Conservation (phyloP, 1,140 invertebrate species). For the Drosophila sturtevanti region DNA sequence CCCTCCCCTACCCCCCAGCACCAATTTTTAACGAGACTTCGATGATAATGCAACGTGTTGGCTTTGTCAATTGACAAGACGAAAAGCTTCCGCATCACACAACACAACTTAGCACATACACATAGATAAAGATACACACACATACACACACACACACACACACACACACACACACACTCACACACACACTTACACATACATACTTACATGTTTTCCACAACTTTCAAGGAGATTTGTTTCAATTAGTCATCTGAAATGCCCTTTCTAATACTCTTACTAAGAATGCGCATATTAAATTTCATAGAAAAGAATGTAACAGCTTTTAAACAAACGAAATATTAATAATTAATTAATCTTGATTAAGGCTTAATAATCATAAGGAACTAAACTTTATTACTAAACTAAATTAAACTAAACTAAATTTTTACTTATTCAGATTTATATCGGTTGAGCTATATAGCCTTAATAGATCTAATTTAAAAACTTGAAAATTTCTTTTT, state of each 20-base stretch:
- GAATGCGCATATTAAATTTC: background rate
- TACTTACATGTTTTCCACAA: background rate
- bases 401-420: no score
- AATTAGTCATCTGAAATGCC: slow-evolving; percentile 4
- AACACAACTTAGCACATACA: background rate
- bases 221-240: slow-evolving; percentile 2
- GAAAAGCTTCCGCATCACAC: slow-evolving; percentile 46
- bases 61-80: slow-evolving; percentile 58
- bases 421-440: no score
- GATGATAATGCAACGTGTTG: slow-evolving; percentile 45
- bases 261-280: background rate
- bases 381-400: no score
- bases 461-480: no score
- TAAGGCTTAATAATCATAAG: no score
- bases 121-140: no score
- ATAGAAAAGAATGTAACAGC: background rate
- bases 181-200: background rate
- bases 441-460: no score
- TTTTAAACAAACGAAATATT: background rate
- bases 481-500: no score
- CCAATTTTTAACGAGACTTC: background rate
- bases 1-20: no score
- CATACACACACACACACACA: background rate
- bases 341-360: no score
- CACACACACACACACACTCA: background rate